A percentile compares a stretch with the other conserved stretches of the same genome.
These are phyloP conservation scores for Eumaeus atala DNA, from an alignment of 1,140 invertebrate species.

Conservation along the genomic window DNA sequence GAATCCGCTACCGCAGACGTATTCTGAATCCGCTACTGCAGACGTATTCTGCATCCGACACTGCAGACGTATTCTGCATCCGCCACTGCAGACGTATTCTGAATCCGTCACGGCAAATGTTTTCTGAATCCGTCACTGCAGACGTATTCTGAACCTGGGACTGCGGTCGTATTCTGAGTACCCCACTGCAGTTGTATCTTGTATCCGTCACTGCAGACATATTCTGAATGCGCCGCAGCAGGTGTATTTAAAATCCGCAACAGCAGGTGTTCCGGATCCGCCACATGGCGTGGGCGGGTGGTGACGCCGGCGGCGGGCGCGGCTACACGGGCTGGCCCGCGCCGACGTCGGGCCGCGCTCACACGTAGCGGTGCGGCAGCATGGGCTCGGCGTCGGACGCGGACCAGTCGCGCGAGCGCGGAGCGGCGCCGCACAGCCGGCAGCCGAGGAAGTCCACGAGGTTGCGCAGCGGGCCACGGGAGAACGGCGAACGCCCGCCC, in stretches of 20 bases:
- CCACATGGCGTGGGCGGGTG: neutral
- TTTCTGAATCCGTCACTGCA: neutral
- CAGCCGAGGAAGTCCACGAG: slow-evolving; percentile 86
- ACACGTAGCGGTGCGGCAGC: slow-evolving; percentile 29
- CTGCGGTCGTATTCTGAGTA: neutral
- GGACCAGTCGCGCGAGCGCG: slow-evolving; percentile 34
- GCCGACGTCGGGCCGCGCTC: slow-evolving; percentile 17
- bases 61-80: neutral
- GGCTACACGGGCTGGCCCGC: slow-evolving; percentile 8
- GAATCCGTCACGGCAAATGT: neutral
- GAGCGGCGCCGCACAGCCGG: slow-evolving; percentile 40
- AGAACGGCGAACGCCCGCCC: slow-evolving; percentile 82
- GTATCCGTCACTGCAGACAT: neutral
- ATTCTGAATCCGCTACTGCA: too few species aligned
- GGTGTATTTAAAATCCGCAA: neutral
- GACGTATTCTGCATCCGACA: too few species aligned
- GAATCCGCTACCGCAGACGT: too few species aligned
- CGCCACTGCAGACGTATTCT: neutral
- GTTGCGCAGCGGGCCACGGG: slow-evolving; percentile 88
- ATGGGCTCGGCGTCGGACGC: slow-evolving; percentile 23
- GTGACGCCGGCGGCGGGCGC: slow-evolving; percentile 8
- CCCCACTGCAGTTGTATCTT: neutral
- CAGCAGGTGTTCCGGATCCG: too few species aligned
- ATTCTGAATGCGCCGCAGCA: neutral
- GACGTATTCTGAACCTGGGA: neutral